Percentiles rank a stretch among this genome's conserved stretches.
Evolutionary conservation across 2,797 vertebrate genomes (phyloP).

Genomic region (Gallinago solitaria): DNA sequence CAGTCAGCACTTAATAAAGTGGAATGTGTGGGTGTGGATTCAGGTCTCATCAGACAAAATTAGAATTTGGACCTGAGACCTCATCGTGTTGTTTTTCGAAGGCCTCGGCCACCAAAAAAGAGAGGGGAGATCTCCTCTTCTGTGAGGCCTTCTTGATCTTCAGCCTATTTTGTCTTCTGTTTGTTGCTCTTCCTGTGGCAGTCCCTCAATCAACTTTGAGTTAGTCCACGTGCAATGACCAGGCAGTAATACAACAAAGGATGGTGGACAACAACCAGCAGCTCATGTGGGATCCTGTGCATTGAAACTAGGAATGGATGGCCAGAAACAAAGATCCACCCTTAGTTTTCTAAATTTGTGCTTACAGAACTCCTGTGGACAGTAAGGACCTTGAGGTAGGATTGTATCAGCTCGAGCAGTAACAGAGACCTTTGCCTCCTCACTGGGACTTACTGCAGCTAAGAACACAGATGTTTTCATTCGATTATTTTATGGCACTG

Average conservation of each 20-base stretch:
- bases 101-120: neutral
- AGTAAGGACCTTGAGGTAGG: neutral
- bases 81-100: neutral
- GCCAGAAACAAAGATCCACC: neutral
- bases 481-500: neutral
- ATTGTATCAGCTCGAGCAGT: neutral
- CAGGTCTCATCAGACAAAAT: neutral
- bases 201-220: neutral
- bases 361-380: neutral
- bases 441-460: neutral
- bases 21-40: neutral
- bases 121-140: neutral
- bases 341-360: neutral
- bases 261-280: neutral
- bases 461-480: neutral
- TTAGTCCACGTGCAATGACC: neutral
- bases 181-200: neutral
- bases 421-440: neutral
- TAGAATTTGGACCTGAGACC: neutral
- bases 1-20: neutral
- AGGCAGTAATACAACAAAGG: neutral
- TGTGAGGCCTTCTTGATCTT: neutral
- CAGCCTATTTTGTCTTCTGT: neutral
- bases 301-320: neutral
- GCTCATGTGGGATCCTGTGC: neutral